Evolutionary conservation across 2,113 vertebrate genomes (phyloP).

Genomic region (Petrocephalus zakoni): DNA sequence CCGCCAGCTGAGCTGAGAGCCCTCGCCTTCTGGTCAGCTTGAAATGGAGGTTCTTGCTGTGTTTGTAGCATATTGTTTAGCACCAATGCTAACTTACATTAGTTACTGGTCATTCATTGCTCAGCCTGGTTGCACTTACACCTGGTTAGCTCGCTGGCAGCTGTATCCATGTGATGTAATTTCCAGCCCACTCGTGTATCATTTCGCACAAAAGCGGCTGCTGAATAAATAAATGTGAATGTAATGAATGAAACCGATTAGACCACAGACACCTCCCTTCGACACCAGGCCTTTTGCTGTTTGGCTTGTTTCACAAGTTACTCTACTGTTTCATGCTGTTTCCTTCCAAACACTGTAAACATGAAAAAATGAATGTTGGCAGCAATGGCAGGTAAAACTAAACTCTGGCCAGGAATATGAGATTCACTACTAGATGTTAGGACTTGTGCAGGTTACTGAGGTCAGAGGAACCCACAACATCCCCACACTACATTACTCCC

Average conservation of each 20-base stretch:
- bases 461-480: not conserved
- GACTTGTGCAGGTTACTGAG: not conserved
- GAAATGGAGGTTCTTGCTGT: not conserved
- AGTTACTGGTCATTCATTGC: not conserved
- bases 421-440: not conserved
- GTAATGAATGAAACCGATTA: not conserved
- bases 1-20: slow-evolving; percentile 60
- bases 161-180: not conserved
- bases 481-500: not conserved
- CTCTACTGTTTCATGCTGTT: not conserved
- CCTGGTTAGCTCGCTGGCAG: not conserved
- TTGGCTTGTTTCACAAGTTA: not conserved
- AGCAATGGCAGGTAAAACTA: not conserved
- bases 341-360: not conserved
- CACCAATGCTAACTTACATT: not conserved
- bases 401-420: not conserved
- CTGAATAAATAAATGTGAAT: not conserved
- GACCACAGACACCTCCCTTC: not conserved
- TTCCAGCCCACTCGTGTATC: not conserved
- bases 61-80: not conserved
- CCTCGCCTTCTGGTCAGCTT: not conserved
- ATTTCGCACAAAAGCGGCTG: not conserved
- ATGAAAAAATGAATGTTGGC: not conserved
- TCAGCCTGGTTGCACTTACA: not conserved
- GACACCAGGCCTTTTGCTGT: not conserved